Evolutionary conservation across 2,113 vertebrate genomes (phyloP), one percentile per base, ranked within the genome.

Genomic region (Pao palembangensis): DNA sequence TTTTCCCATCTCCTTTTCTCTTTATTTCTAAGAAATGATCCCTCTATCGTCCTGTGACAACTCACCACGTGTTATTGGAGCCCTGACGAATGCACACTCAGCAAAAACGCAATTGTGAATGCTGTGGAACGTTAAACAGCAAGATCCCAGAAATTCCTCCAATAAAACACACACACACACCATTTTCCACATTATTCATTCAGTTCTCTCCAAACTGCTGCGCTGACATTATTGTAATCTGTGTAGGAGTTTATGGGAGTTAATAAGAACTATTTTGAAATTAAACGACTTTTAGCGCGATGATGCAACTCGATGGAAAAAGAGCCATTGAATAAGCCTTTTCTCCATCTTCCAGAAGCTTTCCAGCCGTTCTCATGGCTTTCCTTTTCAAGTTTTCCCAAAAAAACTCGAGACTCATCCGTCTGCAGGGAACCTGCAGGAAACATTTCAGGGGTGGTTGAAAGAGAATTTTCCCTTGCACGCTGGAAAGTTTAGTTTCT

Each of bases 321-420:
- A 28, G 5, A 28, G 25, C 34, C 11, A 8, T 12, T 38, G 53
- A 71, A 67, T 62, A 2, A 2, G 5, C 12, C 21, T 57, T 55
- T 50, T 38, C 34, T 38, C 34, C 34, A 38, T 2, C 8, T 8
- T 38, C 34, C 34, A 38, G 34, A 6, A 10, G 34, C 8, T 38
- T 12, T 12, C 34, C 11, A 12, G 34, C 34, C 11, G 34, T 71
- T 76, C 67, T 72, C 69, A 55, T 71, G 69, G 58, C 42, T 76
- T 76, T 72, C 71, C 53, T 61, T 83, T 85, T 84, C 53, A 85
- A 76, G 72, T 64, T 61, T 67, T 57, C 84, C 83, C 85, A 82
- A 63, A 82, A 63, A 78, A 38, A 38, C 34, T 12, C 11, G 2
- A 12, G 34, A 38, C 34, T 28, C 19, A 60, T 67, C 75, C 58